Base-by-base conservation (phyloP, 2,113 vertebrate species). In the Vimba vimba region DNA sequence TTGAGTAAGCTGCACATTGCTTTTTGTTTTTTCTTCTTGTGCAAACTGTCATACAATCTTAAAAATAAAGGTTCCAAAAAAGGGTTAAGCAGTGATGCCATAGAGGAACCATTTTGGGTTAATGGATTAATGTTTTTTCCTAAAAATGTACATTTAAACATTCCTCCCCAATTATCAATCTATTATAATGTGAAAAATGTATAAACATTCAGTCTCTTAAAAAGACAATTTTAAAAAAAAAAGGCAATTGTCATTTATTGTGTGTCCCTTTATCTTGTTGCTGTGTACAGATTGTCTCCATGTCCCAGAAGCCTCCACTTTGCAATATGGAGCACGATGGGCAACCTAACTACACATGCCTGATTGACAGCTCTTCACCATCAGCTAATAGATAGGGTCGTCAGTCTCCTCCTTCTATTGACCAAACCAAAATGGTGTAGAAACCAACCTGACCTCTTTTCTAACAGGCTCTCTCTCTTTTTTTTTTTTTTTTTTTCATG, bases 241-340 rank as follows among this genome's bases (percentile, higher is more conserved):
- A 33, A 33, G 43, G 12, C n/a, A 25, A 23, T 47, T 45, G 12
- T 36, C 23, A 36, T 82, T 55, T 27, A 68, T 19, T 84, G 7
- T 25, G 17, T 23, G 39, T 77, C 94, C 94, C 93, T 94, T 96
- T 90, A 93, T 94, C 84, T 83, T 64, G 45, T 78, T 86, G n/a
- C 73, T 9, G 43, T 75, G n/a, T 25, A 81, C 79, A 88, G 59
- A 82, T 84, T 80, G 13, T 60, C 71, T 84, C 83, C 82, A 76
- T 88, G 69, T 84, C 57, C 57, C 81, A 66, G 68, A 82, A 43
- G 71, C 62, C 96, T 97, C 91, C 96, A 97, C 94, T 95, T 96
- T 92, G 93, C 94, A 86, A 95, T 95, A 94, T 96, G 62, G 82
- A 78, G 82, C 97, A 93, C 96, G 96, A 92, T 97, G 97, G 97